Evolutionary conservation across 2,797 vertebrate genomes (phyloP).

Genomic region (Oreortyx pictus): DNA sequence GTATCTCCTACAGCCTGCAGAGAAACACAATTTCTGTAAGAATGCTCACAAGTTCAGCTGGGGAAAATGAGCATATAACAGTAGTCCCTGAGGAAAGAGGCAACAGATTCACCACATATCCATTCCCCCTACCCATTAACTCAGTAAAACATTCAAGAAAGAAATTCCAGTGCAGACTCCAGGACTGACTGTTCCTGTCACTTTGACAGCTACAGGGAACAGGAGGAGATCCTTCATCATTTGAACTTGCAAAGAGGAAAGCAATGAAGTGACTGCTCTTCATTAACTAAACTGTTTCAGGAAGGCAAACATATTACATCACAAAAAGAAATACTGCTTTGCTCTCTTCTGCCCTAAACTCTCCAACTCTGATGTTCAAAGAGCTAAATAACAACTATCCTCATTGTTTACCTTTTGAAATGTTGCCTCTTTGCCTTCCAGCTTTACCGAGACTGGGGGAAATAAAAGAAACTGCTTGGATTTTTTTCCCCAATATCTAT

Average conservation of each 20-base stretch:
- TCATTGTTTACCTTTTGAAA: not conserved
- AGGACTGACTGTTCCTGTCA: not conserved
- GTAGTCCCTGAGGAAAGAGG: not conserved
- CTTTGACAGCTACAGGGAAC: not conserved
- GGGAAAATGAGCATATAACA: not conserved
- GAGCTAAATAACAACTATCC: not conserved
- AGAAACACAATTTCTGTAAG: not conserved
- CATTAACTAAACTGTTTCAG: not conserved
- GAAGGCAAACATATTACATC: not conserved
- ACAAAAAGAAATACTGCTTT: not conserved
- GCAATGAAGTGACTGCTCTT: not conserved
- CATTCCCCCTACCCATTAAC: not conserved
- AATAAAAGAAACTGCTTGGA: rapidly evolving
- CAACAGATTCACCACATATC: not conserved
- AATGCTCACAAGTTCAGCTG: not conserved
- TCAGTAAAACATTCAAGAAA: not conserved
- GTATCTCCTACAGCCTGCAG: not conserved
- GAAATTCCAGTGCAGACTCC: constrained; percentile 12
- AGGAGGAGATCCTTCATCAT: not conserved
- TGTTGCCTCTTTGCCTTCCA: not conserved
- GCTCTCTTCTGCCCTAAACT: not conserved
- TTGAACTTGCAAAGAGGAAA: not conserved
- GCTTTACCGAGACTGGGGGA: not conserved
- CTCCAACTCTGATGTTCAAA: not conserved
- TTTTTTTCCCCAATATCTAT: not conserved